Percentiles rank a stretch among this genome's conserved stretches.
phyloP scores from a whole-genome alignment of 1,140 invertebrate genomes.

The Sminthurinus signatus region DNA sequence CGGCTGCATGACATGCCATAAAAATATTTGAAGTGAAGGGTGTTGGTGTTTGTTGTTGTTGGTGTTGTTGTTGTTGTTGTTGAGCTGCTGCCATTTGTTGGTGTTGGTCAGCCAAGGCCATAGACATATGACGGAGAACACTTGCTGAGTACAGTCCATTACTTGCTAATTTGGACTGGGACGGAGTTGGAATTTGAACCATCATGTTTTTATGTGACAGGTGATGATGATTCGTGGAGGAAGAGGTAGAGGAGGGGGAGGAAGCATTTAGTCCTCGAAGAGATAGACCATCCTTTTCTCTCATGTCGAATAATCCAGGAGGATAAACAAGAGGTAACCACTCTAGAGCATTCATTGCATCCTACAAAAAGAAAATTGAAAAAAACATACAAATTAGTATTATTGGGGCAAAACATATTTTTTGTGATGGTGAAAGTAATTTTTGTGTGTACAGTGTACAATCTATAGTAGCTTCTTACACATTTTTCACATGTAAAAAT shows the following conservation, averaged over 20 bases:
- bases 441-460: no score
- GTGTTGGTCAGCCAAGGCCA: constrained; percentile 26
- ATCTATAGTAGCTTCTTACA: no score
- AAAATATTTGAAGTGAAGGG: constrained; percentile 31
- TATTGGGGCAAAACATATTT: no score
- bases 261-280: constrained; percentile 46
- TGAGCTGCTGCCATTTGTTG: no score
- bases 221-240: constrained; percentile 1
- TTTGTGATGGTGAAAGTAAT: no score
- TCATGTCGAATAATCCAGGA: constrained; percentile 50
- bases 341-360: constrained; percentile 88
- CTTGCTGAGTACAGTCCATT: constrained; percentile 19
- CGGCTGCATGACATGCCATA: constrained; percentile 24
- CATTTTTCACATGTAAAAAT: no score
- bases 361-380: constrained; percentile 46
- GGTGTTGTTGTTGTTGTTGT: no score
- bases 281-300: constrained; percentile 71
- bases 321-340: constrained; percentile 63
- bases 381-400: no score
- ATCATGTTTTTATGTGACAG: constrained; percentile 54
- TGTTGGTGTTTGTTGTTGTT: no score
- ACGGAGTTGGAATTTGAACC: constrained; percentile 41
- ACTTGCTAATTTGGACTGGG: background rate
- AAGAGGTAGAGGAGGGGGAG: constrained; percentile 44
- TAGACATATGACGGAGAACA: constrained; percentile 34